Conservation (phyloP, 2,888 invertebrate species). For the Invenusta paracnida region DNA sequence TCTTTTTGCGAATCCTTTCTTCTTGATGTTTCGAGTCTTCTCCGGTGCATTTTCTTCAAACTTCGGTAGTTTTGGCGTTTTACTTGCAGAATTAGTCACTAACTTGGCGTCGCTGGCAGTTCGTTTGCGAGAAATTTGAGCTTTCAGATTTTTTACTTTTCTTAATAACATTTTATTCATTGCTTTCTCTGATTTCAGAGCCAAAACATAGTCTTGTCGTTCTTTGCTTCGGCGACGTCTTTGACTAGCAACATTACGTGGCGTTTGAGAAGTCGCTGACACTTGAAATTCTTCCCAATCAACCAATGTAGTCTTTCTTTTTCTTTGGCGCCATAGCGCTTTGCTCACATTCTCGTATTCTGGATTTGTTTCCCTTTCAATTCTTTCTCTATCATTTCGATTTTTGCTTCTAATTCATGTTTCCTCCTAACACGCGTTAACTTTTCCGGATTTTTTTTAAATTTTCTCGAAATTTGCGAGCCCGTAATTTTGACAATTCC, state of each 20-base stretch:
- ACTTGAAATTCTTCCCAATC: constrained; percentile 2
- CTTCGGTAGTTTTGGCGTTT: background rate
- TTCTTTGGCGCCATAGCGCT: constrained; percentile 2
- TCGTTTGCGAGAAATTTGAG: background rate
- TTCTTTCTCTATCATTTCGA: background rate
- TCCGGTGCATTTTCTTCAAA: background rate
- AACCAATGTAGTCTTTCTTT: background rate
- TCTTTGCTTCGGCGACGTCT: background rate
- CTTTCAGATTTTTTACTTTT: constrained; percentile 7
- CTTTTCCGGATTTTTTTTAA: background rate
- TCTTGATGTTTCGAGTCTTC: background rate
- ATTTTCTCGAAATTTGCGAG: background rate
- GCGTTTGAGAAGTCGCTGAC: background rate
- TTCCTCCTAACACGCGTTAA: background rate
- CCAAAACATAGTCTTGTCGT: background rate
- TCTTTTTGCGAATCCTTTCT: background rate
- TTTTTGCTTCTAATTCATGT: background rate
- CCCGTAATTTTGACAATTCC: background rate
- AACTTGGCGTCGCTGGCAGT: background rate
- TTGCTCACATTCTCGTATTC: background rate
- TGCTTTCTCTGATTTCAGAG: background rate
- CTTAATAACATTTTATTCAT: background rate
- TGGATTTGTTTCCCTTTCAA: background rate
- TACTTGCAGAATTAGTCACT: background rate
- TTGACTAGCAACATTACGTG: background rate